Conservation (phyloP, 2,888 invertebrate genomes). For the Brachylomia viminalis region DNA sequence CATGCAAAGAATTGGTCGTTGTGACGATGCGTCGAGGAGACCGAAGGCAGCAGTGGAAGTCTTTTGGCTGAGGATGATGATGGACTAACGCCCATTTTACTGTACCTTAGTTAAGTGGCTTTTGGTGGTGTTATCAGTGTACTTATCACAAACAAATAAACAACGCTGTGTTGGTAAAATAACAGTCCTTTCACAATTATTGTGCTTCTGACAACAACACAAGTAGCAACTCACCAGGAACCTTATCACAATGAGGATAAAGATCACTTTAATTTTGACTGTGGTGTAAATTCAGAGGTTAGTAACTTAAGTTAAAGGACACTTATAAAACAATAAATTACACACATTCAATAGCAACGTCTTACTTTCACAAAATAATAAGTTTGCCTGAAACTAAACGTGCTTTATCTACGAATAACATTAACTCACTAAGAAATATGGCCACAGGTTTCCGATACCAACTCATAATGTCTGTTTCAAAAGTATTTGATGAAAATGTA, state of each 20-base stretch:
- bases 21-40: neutral
- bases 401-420: constrained; percentile 4
- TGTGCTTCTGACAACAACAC: neutral
- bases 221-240: neutral
- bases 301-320: neutral
- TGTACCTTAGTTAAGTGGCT: neutral
- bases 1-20: too few relatives aligned
- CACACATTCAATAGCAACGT: neutral
- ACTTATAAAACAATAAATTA: neutral
- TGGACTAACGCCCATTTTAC: neutral
- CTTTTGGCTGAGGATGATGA: neutral
- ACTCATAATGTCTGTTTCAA: constrained; percentile 4
- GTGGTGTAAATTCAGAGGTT: neutral
- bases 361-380: constrained; percentile 3
- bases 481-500: neutral
- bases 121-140: neutral
- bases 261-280: neutral
- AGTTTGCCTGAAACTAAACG: constrained; percentile 16
- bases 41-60: neutral
- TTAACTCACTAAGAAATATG: constrained; percentile 13
- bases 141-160: neutral
- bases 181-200: neutral
- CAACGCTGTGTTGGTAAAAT: neutral
- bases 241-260: neutral
- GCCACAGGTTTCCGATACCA: neutral